Conservation (phyloP, 2,888 invertebrate species). For the Sminthurinus aureus region DNA sequence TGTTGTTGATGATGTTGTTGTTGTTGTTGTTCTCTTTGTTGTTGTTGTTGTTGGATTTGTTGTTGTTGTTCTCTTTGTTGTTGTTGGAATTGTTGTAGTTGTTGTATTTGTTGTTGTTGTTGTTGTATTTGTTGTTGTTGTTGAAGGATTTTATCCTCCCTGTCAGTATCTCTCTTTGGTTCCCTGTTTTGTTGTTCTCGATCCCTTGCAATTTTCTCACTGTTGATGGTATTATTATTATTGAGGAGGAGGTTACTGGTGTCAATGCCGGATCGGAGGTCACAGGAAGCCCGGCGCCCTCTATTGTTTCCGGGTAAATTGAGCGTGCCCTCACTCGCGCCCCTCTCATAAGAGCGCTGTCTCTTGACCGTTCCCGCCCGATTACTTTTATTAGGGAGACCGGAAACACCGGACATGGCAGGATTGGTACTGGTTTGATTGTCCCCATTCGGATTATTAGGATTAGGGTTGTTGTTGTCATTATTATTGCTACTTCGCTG, state of each 20-base stretch:
- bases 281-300: slow-evolving; percentile 57
- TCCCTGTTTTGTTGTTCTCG: neutral
- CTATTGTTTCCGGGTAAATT: slow-evolving; percentile 57
- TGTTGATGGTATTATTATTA: slow-evolving; percentile 43
- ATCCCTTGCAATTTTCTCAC: slow-evolving; percentile 18
- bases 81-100: slow-evolving; percentile 13
- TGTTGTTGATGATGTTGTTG: slow-evolving; percentile 34
- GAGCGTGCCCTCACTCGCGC: slow-evolving; percentile 57
- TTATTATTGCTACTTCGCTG: slow-evolving; percentile 9
- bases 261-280: slow-evolving; percentile 54
- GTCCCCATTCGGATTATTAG: slow-evolving; percentile 16
- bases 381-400: neutral
- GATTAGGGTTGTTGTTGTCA: slow-evolving; percentile 18
- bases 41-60: slow-evolving; percentile 29
- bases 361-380: slow-evolving; percentile 53
- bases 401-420: neutral
- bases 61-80: slow-evolving; percentile 35
- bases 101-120: slow-evolving; percentile 34
- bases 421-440: neutral
- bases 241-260: slow-evolving; percentile 52
- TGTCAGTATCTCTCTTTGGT: neutral
- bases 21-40: slow-evolving; percentile 31
- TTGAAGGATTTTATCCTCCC: slow-evolving; percentile 6
- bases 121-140: slow-evolving; percentile 21
- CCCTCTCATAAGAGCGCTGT: slow-evolving; percentile 57